Base-by-base conservation (phyloP, 2,113 vertebrate species). In the Gavia stellata region DNA sequence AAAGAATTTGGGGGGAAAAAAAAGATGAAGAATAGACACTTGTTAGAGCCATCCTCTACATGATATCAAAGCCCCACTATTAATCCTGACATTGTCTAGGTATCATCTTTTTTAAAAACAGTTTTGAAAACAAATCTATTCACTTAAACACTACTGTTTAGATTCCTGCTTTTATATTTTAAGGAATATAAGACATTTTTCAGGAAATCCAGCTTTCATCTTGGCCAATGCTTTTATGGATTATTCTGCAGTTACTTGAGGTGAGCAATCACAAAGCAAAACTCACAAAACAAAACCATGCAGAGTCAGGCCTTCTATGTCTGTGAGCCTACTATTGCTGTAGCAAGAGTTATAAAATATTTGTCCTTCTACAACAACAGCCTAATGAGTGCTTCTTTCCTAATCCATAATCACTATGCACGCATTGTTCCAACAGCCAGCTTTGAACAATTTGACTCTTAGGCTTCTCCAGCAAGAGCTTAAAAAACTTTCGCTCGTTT, bases 401-500 rank as follows among this genome's bases (percentile, higher is more conserved):
- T 81, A 92, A 94, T 92, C 88, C 81, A 17, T 55, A 89, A 93
- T 86, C 6, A 6, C 66, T 56, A 77, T 40, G 56, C 52, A 40
- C 5, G 4, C 55, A 89, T 95, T 95, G 80, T 94, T 81, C 73
- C 80, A 82, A 86, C 68, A 93, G 70, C 61, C 73, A 78, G 63
- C 59, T 84, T 85, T 90, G 66, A 92, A 95, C 86, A 81, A 77
- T 75, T 94, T 94, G 77, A 86, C 55, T 82, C 73, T 86, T 16
- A 12, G 63, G 78, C 73, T 93, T 97, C 90, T 94, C 89, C 34
- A 1, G 73, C 45, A 82, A 68, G 33, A 96, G 91, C 93, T 95
- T 95, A 97, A 97, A 96, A 87, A 52, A 90, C 75, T 97, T 97
- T 95, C 33, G 29, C 15, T 93, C 8, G 2, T 72, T 96, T 85